Conservation (phyloP, 2,888 invertebrate species). For the Lithophane semibrunnea region DNA sequence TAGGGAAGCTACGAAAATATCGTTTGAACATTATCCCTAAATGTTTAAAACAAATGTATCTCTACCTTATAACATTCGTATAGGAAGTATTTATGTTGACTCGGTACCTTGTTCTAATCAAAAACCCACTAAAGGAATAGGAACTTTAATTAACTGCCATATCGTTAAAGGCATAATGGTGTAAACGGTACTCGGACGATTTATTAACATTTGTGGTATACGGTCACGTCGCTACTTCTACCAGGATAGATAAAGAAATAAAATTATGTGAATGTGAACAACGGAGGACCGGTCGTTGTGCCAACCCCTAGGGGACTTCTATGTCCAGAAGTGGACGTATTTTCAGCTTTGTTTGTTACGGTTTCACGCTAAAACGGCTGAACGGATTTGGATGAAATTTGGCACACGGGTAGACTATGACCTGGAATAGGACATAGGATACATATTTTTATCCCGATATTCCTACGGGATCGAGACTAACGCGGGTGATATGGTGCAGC, state of each 20-base stretch:
- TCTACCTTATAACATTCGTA: not conserved
- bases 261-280: not conserved
- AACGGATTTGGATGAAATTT: too few relatives aligned
- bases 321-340: not conserved
- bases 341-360: not conserved
- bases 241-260: not conserved
- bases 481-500: too few relatives aligned
- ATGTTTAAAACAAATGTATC: not conserved
- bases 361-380: too few relatives aligned
- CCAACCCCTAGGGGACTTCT: too few relatives aligned
- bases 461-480: too few relatives aligned
- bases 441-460: too few relatives aligned
- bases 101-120: not conserved
- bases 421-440: too few relatives aligned
- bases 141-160: slow-evolving; percentile 5
- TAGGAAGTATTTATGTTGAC: not conserved
- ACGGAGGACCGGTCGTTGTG: not conserved
- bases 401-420: too few relatives aligned
- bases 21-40: not conserved
- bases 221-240: slow-evolving; percentile 10
- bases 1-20: not conserved
- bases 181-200: slow-evolving; percentile 20
- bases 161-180: not conserved
- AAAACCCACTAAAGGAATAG: slow-evolving; percentile 13
- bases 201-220: slow-evolving; percentile 8